Percentiles rank a stretch among this genome's conserved stretches.
Conservation (phyloP, 1,140 invertebrate species). For the Sitobion miscanthi region DNA sequence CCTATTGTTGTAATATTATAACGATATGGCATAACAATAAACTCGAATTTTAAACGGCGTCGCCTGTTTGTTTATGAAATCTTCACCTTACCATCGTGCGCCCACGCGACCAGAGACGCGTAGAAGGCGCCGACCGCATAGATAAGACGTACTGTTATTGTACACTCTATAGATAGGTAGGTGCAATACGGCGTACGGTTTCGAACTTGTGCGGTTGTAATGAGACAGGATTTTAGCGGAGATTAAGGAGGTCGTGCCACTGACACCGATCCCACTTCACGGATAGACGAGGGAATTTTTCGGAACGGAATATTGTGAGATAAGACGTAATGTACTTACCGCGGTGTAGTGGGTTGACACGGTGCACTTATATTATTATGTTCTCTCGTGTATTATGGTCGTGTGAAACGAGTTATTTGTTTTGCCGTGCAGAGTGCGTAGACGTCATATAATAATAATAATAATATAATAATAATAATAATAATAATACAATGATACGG, state of each 20-base stretch:
- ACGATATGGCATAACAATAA: background rate
- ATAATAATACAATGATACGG: background rate
- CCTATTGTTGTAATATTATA: background rate
- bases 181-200: background rate
- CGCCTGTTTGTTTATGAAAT: background rate
- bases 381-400: background rate
- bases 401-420: background rate
- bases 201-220: background rate
- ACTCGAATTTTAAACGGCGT: background rate
- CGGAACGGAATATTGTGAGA: background rate
- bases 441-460: background rate
- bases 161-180: no score
- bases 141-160: background rate
- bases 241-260: background rate
- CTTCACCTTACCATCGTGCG: background rate
- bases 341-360: background rate
- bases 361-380: background rate
- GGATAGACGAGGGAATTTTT: slow-evolving; percentile 12
- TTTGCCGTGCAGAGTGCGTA: background rate
- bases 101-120: background rate
- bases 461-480: no score
- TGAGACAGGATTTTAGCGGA: background rate
- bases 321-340: background rate
- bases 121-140: no score
- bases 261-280: background rate